A percentile compares a stretch with the other conserved stretches of the same genome.
Evolutionary conservation across 2,888 invertebrate species (phyloP).

Genomic region (Sinelater perroti): DNA sequence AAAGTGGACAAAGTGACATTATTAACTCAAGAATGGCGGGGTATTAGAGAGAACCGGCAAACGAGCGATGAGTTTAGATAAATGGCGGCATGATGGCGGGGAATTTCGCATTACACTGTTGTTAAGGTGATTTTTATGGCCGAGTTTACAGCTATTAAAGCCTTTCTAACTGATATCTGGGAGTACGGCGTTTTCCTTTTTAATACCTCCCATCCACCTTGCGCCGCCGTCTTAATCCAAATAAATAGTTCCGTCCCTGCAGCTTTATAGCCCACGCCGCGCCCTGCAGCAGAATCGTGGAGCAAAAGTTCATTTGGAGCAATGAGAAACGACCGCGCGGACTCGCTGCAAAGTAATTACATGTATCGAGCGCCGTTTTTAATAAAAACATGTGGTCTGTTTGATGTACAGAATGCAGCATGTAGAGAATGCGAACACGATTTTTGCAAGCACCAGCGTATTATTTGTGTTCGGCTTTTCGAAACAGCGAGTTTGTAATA

Average conservation of each 20-base stretch:
- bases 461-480: too few species aligned
- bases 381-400: conserved; percentile 45
- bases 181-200: conserved; percentile 37
- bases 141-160: conserved; percentile 33
- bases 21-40: conserved; percentile 11
- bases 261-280: conserved; percentile 34
- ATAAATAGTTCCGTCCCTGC: conserved; percentile 38
- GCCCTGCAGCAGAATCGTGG: conserved; percentile 32
- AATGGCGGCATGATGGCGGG: conserved; percentile 10
- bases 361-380: conserved; percentile 39
- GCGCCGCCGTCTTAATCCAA: conserved; percentile 37
- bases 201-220: conserved; percentile 28
- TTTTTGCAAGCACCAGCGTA: too few species aligned
- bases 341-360: conserved; percentile 34
- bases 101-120: conserved; percentile 21
- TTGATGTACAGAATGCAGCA: conserved; percentile 41
- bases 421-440: conserved; percentile 7
- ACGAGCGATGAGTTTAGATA: conserved; percentile 19
- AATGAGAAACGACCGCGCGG: conserved; percentile 27
- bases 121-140: conserved; percentile 31
- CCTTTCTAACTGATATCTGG: conserved; percentile 36
- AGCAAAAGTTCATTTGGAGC: conserved; percentile 40
- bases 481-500: too few species aligned
- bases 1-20: conserved; percentile 11
- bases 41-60: conserved; percentile 12